Conservation (phyloP, 2,888 invertebrate genomes). For the Pterobdella sp. region DNA sequence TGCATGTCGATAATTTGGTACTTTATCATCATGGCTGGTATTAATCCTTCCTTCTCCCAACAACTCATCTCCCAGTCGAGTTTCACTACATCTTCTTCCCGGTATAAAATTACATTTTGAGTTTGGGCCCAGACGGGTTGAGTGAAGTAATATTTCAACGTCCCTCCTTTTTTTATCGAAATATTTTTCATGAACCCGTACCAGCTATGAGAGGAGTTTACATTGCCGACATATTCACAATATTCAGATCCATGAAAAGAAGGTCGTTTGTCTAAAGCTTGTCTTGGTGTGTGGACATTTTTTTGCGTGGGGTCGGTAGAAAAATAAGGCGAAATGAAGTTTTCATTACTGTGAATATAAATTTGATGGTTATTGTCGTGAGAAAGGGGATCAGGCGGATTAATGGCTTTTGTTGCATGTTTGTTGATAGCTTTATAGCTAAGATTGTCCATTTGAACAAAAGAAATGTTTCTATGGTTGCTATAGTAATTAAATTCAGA, state of each 20-base stretch:
- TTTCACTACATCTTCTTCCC: constrained; percentile 32
- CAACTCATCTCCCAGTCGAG: constrained; percentile 34
- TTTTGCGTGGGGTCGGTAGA: constrained; percentile 21
- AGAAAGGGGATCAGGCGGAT: not conserved
- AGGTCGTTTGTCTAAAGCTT: constrained; percentile 14
- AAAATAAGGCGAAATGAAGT: not conserved
- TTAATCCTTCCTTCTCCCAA: constrained; percentile 36
- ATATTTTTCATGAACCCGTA: constrained; percentile 36
- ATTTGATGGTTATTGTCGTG: not conserved
- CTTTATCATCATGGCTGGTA: constrained; percentile 31
- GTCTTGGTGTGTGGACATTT: constrained; percentile 29
- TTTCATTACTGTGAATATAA: not conserved
- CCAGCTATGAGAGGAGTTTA: constrained; percentile 37
- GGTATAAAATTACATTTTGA: constrained; percentile 37
- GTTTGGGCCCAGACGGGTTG: constrained; percentile 32
- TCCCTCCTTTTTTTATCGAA: constrained; percentile 33
- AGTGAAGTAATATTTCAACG: constrained; percentile 34
- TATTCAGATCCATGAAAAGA: constrained; percentile 14
- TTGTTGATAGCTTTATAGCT: constrained; percentile 1
- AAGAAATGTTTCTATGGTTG: not conserved
- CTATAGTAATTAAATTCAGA: too few species aligned
- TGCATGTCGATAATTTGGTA: constrained; percentile 36
- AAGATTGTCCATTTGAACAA: not conserved
- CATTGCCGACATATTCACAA: constrained; percentile 34
- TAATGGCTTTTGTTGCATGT: not conserved